These are phyloP conservation scores for Lamproptera curius DNA, from an alignment of 2,888 invertebrate genomes.

Conservation along the genomic window DNA sequence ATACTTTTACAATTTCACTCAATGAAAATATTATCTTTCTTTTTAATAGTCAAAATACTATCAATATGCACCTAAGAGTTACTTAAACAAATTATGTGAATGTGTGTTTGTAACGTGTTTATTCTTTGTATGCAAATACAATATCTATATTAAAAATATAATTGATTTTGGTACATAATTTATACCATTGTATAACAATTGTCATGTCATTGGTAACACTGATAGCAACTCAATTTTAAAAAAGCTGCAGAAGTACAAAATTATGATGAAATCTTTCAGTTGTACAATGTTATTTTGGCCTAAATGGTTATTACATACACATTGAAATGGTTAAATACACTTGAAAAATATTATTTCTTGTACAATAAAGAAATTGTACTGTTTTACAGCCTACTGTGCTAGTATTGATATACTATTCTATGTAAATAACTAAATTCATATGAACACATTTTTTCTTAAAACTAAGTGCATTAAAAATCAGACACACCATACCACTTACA, in stretches of 20 bases:
- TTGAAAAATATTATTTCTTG: slow-evolving; percentile 10
- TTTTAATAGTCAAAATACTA: too few species aligned
- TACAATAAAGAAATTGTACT: slow-evolving; percentile 50
- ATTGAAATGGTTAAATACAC: slow-evolving; percentile 10
- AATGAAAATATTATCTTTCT: too few species aligned
- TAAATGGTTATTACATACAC: slow-evolving; percentile 6
- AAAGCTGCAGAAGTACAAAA: slow-evolving; percentile 3
- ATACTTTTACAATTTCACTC: too few species aligned
- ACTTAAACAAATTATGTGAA: too few species aligned
- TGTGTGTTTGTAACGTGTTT: too few species aligned
- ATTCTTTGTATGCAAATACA: too few species aligned
- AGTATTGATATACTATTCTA: slow-evolving; percentile 51
- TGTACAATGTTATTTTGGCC: not conserved
- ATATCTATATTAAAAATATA: too few species aligned
- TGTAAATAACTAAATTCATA: slow-evolving; percentile 69
- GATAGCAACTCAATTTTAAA: slow-evolving; percentile 3
- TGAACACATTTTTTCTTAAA: slow-evolving; percentile 75
- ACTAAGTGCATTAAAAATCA: slow-evolving; percentile 59
- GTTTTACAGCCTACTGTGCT: slow-evolving; percentile 68
- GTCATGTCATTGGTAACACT: slow-evolving; percentile 7
- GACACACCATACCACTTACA: slow-evolving; percentile 55
- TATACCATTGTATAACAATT: too few species aligned
- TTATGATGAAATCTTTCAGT: not conserved
- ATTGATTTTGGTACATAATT: too few species aligned
- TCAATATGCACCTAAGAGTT: too few species aligned